Evolutionary conservation across 2,888 invertebrate species (phyloP).

Genomic region (Andrena bucephala): DNA sequence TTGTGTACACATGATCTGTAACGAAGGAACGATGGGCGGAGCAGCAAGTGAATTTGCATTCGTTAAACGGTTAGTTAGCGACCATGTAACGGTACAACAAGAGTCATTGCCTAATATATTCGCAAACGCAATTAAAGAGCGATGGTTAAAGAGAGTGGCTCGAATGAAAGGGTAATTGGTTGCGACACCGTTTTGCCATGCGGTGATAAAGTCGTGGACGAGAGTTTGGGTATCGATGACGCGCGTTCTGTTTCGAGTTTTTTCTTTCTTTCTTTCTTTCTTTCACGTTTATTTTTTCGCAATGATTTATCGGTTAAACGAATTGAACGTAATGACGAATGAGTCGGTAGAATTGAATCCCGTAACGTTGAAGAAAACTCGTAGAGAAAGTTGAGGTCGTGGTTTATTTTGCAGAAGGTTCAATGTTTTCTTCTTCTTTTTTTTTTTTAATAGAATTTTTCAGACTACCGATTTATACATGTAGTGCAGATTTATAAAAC

Average conservation of each 20-base stretch:
- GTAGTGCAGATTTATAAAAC: constrained; percentile 25
- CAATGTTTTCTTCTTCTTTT: constrained; percentile 34
- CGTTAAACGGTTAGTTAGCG: constrained; percentile 35
- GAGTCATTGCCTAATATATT: constrained; percentile 24
- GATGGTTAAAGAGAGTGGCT: not conserved
- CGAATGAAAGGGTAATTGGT: not conserved
- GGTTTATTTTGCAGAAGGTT: no score
- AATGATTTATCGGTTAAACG: no score
- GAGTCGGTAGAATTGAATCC: no score
- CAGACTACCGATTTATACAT: constrained; percentile 45
- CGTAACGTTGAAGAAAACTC: no score
- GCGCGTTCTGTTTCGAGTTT: constrained; percentile 11
- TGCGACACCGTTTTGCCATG: not conserved
- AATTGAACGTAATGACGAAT: no score
- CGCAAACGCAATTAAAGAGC: not conserved
- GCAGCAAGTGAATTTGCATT: constrained; percentile 8
- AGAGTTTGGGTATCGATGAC: constrained; percentile 17
- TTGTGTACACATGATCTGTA: constrained; percentile 1
- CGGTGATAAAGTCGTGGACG: not conserved
- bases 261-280: not conserved
- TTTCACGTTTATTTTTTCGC: no score
- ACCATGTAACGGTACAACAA: constrained; percentile 27
- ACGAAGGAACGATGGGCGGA: not conserved
- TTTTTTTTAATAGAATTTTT: constrained; percentile 75
- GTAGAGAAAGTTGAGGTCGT: no score